Conservation (phyloP, 2,113 vertebrate genomes). For the Lycaon pictus region DNA sequence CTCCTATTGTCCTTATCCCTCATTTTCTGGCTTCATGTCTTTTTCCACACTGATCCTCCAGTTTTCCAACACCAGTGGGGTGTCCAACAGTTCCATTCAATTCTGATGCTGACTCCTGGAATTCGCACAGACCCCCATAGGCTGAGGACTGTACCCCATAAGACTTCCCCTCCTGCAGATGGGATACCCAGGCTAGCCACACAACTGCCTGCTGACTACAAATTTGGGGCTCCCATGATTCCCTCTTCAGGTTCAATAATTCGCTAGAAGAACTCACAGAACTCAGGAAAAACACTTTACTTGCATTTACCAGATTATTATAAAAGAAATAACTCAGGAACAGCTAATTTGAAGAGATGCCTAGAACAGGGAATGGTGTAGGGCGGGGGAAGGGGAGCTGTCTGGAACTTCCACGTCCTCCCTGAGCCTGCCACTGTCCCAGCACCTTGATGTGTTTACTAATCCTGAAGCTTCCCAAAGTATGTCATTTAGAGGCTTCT, state of each 20-base stretch:
- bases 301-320: not conserved
- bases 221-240: not conserved
- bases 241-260: not conserved
- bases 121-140: rapidly evolving
- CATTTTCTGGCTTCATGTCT: not conserved
- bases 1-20: not conserved
- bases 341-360: not conserved
- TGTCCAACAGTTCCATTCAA: not conserved
- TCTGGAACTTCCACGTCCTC: rapidly evolving
- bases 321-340: not conserved
- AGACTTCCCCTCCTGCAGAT: not conserved
- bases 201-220: not conserved
- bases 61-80: not conserved
- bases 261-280: not conserved
- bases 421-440: rapidly evolving
- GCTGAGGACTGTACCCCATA: not conserved
- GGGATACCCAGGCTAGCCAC: too few relatives aligned
- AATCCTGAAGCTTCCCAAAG: too few relatives aligned
- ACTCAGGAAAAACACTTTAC: not conserved
- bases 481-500: not conserved
- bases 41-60: not conserved
- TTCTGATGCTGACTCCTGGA: not conserved
- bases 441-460: not conserved
- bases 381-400: too few relatives aligned
- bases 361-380: not conserved